phyloP scores from a whole-genome alignment of 2,113 vertebrate genomes.

The Cardinalis cardinalis region DNA sequence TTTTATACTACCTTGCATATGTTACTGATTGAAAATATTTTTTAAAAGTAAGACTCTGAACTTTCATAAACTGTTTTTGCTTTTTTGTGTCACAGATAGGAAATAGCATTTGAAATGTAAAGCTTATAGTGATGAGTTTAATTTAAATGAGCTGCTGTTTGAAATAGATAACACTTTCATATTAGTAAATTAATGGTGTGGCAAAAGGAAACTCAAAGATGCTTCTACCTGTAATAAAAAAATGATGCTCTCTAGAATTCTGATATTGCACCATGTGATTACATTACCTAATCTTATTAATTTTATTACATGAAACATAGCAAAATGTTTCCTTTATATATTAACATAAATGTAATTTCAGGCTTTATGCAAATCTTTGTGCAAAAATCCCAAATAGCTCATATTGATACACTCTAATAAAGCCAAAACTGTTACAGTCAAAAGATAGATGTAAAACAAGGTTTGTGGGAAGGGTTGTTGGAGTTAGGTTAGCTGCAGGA shows the following conservation, averaged over 20 bases:
- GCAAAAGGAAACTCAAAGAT: constrained; percentile 57
- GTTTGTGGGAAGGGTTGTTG: not conserved
- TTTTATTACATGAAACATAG: constrained; percentile 15
- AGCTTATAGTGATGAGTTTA: constrained; percentile 59
- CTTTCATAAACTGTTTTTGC: constrained; percentile 39
- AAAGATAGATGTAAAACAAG: not conserved
- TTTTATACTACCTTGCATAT: not conserved
- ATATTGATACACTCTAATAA: not conserved
- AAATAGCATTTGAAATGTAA: constrained; percentile 60
- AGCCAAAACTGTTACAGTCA: not conserved
- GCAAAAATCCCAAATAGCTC: not conserved
- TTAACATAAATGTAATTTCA: constrained; percentile 51
- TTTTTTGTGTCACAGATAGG: constrained; percentile 46
- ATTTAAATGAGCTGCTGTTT: constrained; percentile 72
- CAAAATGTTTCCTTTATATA: not conserved
- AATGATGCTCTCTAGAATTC: constrained; percentile 18
- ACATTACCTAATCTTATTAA: constrained; percentile 43
- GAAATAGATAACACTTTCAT: constrained; percentile 69
- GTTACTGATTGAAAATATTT: constrained; percentile 29
- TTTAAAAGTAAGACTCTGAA: constrained; percentile 17
- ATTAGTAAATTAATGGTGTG: constrained; percentile 63
- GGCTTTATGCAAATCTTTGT: constrained; percentile 38
- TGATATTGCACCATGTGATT: constrained; percentile 42
- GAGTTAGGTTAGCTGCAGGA: not conserved
- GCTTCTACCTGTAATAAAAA: constrained; percentile 37